Percentiles rank a stretch among this genome's conserved stretches.
phyloP scores from a whole-genome alignment of 1,140 invertebrate genomes.

The Caerostris darwini region DNA sequence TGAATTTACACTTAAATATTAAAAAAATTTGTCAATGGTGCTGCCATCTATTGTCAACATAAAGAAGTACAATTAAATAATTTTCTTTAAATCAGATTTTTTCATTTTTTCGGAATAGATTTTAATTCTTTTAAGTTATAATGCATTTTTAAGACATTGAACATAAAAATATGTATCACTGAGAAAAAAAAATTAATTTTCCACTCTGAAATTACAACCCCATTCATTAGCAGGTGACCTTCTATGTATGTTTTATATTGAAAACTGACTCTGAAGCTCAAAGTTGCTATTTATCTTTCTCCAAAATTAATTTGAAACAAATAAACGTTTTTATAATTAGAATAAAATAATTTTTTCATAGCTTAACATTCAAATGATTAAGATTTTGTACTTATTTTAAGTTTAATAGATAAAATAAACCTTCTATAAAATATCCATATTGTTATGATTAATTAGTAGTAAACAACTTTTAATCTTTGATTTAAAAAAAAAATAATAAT shows the following conservation, averaged over 20 bases:
- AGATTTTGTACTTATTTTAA: too few relatives aligned
- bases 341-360: too few relatives aligned
- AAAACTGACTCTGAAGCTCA: conserved; percentile 28
- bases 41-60: conserved; percentile 22
- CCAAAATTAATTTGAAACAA: too few relatives aligned
- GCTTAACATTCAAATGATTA: too few relatives aligned
- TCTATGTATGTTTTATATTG: not conserved
- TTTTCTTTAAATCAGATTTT: not conserved
- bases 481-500: too few relatives aligned
- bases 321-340: too few relatives aligned
- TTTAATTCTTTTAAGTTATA: too few relatives aligned
- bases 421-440: too few relatives aligned
- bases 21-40: conserved; percentile 15
- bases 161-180: not conserved
- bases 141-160: too few relatives aligned
- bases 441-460: too few relatives aligned
- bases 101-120: not conserved
- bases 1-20: not conserved
- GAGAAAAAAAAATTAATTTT: not conserved
- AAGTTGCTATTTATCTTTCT: not conserved
- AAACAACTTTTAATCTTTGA: too few relatives aligned
- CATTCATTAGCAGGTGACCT: conserved; percentile 26
- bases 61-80: not conserved
- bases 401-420: too few relatives aligned
- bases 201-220: not conserved